A percentile compares a stretch with the other conserved stretches of the same genome.
Evolutionary conservation across 2,797 vertebrate genomes (phyloP).

Genomic region (Macropodus opercularis): DNA sequence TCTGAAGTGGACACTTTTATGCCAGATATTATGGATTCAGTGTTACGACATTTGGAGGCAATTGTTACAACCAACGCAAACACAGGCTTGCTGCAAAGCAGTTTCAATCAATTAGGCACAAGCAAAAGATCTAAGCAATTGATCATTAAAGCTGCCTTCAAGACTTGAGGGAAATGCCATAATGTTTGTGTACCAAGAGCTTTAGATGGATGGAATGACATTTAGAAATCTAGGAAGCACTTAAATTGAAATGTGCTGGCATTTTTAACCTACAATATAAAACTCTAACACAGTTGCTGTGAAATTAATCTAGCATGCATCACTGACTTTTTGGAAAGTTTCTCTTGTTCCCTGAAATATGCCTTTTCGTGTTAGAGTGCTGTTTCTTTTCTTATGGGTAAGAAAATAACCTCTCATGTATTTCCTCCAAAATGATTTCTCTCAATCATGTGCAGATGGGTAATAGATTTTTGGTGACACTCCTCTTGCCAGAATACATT

Average conservation of each 20-base stretch:
- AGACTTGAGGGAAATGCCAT: constrained; percentile 19
- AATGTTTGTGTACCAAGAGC: neutral
- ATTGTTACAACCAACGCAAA: constrained; percentile 32
- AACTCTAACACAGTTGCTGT: neutral
- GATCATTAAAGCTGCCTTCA: constrained; percentile 17
- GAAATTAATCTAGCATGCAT: constrained; percentile 18
- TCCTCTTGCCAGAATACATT: constrained; percentile 53
- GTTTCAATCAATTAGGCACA: constrained; percentile 35
- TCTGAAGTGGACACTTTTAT: constrained; percentile 21
- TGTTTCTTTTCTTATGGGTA: constrained; percentile 21
- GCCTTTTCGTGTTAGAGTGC: constrained; percentile 20
- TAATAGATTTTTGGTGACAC: constrained; percentile 68
- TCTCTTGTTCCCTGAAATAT: constrained; percentile 6
- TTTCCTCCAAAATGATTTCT: constrained; percentile 45
- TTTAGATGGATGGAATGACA: constrained; percentile 7
- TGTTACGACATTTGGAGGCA: constrained; percentile 38
- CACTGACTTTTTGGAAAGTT: neutral
- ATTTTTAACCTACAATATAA: constrained; percentile 4
- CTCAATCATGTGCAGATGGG: constrained; percentile 41
- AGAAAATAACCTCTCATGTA: constrained; percentile 30
- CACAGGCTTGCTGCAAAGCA: constrained; percentile 23
- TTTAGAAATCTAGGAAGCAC: constrained; percentile 7
- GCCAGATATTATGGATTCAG: constrained; percentile 43
- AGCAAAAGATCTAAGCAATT: constrained; percentile 23
- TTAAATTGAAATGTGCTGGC: constrained; percentile 1